Conservation (phyloP, 92 coral and sea anemone genomes). For the Blastomussa wellsi region DNA sequence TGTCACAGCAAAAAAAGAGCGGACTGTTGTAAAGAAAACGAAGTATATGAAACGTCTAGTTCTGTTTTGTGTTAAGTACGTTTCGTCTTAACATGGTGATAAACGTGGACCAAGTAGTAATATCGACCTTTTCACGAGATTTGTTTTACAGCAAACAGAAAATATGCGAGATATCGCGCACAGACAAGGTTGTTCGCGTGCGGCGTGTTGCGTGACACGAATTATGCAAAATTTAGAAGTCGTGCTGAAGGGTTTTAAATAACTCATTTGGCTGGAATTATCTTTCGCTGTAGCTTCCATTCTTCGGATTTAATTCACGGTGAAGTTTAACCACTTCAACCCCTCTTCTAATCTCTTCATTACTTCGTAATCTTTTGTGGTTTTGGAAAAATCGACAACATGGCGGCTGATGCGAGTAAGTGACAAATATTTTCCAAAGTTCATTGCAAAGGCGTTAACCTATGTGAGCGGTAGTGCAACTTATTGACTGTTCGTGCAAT, state of each 20-base stretch:
- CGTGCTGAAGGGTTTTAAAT: slow-evolving; percentile 24
- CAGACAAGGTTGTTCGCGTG: neutral
- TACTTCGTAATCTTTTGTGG: neutral
- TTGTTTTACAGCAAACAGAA: slow-evolving; percentile 3
- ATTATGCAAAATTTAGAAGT: neutral
- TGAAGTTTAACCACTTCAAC: neutral
- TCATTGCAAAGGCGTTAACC: slow-evolving; percentile 7
- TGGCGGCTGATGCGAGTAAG: slow-evolving; percentile 29
- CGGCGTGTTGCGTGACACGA: slow-evolving; percentile 27
- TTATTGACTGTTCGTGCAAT: neutral
- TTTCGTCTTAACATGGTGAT: neutral
- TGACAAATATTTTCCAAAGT: neutral
- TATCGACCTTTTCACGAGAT: neutral
- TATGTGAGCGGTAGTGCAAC: neutral
- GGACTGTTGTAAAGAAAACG: neutral
- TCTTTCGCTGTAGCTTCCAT: slow-evolving; percentile 1
- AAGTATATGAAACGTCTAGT: too few species aligned
- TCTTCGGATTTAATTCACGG: neutral
- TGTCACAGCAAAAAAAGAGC: too few species aligned
- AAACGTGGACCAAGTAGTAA: neutral
- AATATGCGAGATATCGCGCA: neutral
- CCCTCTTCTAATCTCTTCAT: neutral
- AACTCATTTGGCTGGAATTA: slow-evolving; percentile 7
- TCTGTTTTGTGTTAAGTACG: neutral
- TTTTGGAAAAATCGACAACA: neutral